phyloP scores from a whole-genome alignment of 2,888 invertebrate genomes.

The Nezara viridula region DNA sequence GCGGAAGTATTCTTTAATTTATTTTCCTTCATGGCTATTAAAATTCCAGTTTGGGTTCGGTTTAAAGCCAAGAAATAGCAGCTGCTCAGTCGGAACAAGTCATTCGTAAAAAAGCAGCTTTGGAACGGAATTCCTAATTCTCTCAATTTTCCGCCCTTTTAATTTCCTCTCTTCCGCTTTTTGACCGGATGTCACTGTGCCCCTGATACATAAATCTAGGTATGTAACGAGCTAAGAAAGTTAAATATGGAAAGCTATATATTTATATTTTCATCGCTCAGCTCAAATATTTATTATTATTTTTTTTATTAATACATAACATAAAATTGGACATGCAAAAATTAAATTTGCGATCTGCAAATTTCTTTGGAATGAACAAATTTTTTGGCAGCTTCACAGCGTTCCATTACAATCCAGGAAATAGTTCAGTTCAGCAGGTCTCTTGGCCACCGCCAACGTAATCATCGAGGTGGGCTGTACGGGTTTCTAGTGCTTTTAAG shows the following conservation, averaged over 20 bases:
- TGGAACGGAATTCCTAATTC: neutral
- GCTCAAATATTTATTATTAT: no score
- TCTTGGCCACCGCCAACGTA: no score
- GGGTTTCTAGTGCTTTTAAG: no score
- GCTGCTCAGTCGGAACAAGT: neutral
- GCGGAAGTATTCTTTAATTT: constrained; percentile 1
- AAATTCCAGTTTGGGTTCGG: neutral
- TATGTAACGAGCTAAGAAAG: neutral
- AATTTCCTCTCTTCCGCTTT: neutral
- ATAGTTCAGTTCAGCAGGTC: no score
- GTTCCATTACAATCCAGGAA: no score
- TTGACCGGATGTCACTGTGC: neutral
- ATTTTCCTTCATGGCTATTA: neutral
- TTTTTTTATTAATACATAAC: no score
- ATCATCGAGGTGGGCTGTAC: no score
- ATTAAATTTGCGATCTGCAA: no score
- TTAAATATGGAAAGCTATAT: neutral
- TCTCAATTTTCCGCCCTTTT: constrained; percentile 34
- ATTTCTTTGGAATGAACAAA: no score
- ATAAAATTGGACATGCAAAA: no score
- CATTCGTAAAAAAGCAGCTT: constrained; percentile 15
- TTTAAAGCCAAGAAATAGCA: neutral
- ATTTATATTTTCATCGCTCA: no score
- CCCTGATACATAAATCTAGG: neutral
- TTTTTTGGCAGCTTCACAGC: no score